These are phyloP conservation scores for Embidobia sp. DNA, from an alignment of 2,888 invertebrate species.

Conservation along the genomic window DNA sequence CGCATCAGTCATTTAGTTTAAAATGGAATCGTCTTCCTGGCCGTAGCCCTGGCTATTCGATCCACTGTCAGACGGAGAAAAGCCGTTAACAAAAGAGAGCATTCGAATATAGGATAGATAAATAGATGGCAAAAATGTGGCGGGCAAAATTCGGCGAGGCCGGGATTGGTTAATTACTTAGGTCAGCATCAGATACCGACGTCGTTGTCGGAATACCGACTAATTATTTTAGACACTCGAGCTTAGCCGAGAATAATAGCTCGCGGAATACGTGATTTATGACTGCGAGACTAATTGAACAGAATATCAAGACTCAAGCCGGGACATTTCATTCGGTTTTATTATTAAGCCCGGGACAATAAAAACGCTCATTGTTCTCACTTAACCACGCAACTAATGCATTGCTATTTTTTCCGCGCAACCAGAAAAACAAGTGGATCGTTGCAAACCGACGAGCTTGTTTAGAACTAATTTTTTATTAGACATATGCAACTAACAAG, in stretches of 20 bases:
- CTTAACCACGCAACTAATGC: constrained; percentile 18
- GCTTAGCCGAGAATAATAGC: constrained; percentile 61
- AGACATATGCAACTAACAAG: not conserved
- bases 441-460: constrained; percentile 2
- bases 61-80: constrained; percentile 6
- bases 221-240: constrained; percentile 63
- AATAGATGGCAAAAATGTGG: constrained; percentile 42
- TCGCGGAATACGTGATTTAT: constrained; percentile 60
- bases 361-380: constrained; percentile 41
- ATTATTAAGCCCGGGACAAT: constrained; percentile 27
- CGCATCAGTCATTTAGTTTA: constrained; percentile 80
- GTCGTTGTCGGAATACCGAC: constrained; percentile 56
- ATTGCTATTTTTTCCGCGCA: constrained; percentile 7
- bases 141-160: constrained; percentile 30
- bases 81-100: constrained; percentile 11
- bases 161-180: constrained; percentile 50
- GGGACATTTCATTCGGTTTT: constrained; percentile 43
- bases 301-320: constrained; percentile 33
- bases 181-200: constrained; percentile 44
- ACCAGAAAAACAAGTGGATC: constrained; percentile 8
- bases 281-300: constrained; percentile 44
- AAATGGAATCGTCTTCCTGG: constrained; percentile 75
- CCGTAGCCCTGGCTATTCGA: constrained; percentile 20
- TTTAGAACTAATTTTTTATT: constrained; percentile 14
- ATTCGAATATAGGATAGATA: constrained; percentile 36